Evolutionary conservation across 2,888 invertebrate species (phyloP).

Genomic region (Drosophila infuscata): DNA sequence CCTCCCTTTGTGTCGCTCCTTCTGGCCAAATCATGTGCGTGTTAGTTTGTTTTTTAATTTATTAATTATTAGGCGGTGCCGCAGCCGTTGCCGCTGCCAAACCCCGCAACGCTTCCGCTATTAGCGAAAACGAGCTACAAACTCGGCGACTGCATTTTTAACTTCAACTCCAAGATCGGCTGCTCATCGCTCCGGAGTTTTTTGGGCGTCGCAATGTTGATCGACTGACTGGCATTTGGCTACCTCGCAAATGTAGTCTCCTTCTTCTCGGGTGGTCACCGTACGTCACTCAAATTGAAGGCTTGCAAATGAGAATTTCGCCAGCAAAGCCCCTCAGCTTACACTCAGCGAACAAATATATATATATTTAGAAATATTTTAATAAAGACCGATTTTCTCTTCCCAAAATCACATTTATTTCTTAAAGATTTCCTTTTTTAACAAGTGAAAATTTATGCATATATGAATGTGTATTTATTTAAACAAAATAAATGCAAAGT

Average conservation of each 20-base stretch:
- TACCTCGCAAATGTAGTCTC: constrained; percentile 58
- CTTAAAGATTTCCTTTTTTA: background rate
- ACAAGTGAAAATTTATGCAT: background rate
- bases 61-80: constrained; percentile 76
- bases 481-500: background rate
- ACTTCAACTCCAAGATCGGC: background rate
- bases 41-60: constrained; percentile 75
- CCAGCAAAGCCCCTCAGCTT: constrained; percentile 16
- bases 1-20: constrained; percentile 3
- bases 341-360: background rate
- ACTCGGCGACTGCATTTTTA: background rate
- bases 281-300: constrained; percentile 79
- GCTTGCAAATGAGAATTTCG: constrained; percentile 76
- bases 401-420: background rate
- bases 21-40: constrained; percentile 64
- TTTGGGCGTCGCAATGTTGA: constrained; percentile 33
- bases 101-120: constrained; percentile 71
- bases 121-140: constrained; percentile 59
- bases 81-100: constrained; percentile 14
- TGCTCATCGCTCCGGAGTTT: constrained; percentile 18
- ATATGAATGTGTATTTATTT: background rate
- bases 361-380: background rate
- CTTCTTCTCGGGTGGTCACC: constrained; percentile 72
- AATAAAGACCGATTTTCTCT: background rate
- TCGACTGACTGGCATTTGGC: constrained; percentile 69